Base-by-base conservation (phyloP, 2,888 invertebrate genomes). In the Drosophila emarginata region DNA sequence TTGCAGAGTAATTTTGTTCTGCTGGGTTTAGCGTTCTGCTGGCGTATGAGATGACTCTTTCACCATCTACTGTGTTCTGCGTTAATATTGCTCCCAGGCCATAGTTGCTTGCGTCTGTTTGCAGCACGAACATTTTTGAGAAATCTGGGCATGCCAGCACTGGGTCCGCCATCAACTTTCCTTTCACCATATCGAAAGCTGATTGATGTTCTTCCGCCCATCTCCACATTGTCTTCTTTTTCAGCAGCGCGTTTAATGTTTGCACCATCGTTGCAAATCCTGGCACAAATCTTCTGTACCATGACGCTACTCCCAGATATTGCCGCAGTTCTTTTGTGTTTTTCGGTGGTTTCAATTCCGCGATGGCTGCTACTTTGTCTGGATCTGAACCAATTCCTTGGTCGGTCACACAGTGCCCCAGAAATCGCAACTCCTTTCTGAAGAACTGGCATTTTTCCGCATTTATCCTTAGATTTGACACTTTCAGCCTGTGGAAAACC, bases 51-150 rank as follows among this genome's bases (percentile, higher is more conserved):
- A 26, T 36, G 2, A 57, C 37, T 18, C 12, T 14, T 23, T 57
- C 57, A 0, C 23, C 57, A 4, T 58, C 39, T 1, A 40, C 26
- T 11, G n/a, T 18, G 4, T 40, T 18, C 9, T 58, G 57, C 0
- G 40, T 39, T 12, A 58, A 12, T 3, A 57, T 37, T 15, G 57
- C 39, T 2, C 57, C 57, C 4, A 57, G 4, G 12, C 39, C 57
- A 21, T 39, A 40, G 21, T 58, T 26, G 12, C 57, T 58, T 2
- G 23, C 23, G 23, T 23, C 23, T 2, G 56, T 26, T 15, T 56
- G 56, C 14, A 40, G 1, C 1, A 40, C 6, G n/a, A 40, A 40
- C 14, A 14, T 4, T 14, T n/a, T 40, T 40, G 39, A 1, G n/a
- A 40, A 40, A n/a, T n/a, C 39, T 14, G 39, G 14, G 9, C 39